These are phyloP conservation scores for Mechanitis messenoides DNA, from an alignment of 2,888 invertebrate genomes.

Conservation along the genomic window DNA sequence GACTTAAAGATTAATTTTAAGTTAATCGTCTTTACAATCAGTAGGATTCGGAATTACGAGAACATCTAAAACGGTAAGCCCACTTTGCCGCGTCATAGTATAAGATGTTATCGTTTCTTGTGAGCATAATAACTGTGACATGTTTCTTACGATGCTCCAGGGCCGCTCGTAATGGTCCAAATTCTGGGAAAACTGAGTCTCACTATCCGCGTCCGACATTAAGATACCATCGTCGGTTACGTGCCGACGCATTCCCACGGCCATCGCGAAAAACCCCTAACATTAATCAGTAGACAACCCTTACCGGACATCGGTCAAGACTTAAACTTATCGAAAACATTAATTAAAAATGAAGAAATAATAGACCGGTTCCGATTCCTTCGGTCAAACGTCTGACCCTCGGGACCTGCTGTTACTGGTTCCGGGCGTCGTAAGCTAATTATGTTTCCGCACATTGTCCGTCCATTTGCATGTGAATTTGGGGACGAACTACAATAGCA, in stretches of 20 bases:
- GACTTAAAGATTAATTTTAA: constrained; percentile 21
- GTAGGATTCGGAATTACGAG: constrained; percentile 42
- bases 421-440: constrained; percentile 64
- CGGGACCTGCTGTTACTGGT: constrained; percentile 38
- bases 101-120: constrained; percentile 70
- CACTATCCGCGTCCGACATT: constrained; percentile 54
- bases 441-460: constrained; percentile 74
- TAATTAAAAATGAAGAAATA: constrained; percentile 66
- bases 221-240: constrained; percentile 61
- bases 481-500: constrained; percentile 58
- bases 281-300: constrained; percentile 42
- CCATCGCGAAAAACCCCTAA: constrained; percentile 54
- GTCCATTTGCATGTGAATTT: constrained; percentile 69
- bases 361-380: constrained; percentile 55
- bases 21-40: constrained; percentile 60
- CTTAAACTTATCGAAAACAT: constrained; percentile 56
- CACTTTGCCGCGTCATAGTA: constrained; percentile 60
- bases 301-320: constrained; percentile 64
- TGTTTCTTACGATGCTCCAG: constrained; percentile 66
- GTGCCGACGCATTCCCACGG: constrained; percentile 63
- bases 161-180: constrained; percentile 65
- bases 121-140: constrained; percentile 75
- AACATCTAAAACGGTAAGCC: constrained; percentile 50
- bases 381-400: constrained; percentile 56
- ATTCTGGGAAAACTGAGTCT: constrained; percentile 68